These are phyloP conservation scores for Mormyrus iriodes DNA, from an alignment of 2,113 vertebrate genomes.

Conservation along the genomic window DNA sequence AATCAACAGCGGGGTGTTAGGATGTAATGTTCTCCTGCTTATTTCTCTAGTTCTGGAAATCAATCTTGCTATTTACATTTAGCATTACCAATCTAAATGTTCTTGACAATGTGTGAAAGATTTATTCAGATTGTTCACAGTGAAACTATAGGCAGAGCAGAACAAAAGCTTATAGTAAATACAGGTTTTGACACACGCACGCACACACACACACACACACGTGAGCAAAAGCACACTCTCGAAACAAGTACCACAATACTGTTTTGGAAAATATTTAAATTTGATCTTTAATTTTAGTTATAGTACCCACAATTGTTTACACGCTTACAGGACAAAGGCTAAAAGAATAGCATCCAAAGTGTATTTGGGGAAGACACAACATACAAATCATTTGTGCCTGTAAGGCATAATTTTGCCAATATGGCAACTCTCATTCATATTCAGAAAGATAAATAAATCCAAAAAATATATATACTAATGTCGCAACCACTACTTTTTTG, in stretches of 20 bases:
- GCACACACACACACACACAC: not conserved
- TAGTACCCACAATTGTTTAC: not conserved
- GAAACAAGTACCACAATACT: not conserved
- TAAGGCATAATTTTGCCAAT: not conserved
- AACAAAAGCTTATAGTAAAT: not conserved
- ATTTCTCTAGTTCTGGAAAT: not conserved
- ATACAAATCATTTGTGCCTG: not conserved
- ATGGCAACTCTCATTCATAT: not conserved
- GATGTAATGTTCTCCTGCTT: not conserved
- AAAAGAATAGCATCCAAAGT: not conserved
- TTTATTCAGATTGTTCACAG: not conserved
- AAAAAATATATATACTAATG: not conserved
- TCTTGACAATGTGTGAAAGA: not conserved
- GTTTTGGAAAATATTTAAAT: not conserved
- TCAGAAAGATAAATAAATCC: not conserved
- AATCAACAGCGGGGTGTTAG: not conserved
- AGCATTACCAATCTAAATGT: not conserved
- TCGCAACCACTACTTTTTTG: not conserved
- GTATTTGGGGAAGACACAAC: not conserved
- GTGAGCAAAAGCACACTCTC: not conserved
- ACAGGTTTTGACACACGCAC: not conserved
- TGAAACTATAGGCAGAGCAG: not conserved
- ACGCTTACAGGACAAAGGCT: not conserved
- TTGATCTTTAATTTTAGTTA: not conserved
- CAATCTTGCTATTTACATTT: not conserved